Evolutionary conservation across 2,797 vertebrate species (phyloP).

Genomic region (Myioborus melanocephalus): DNA sequence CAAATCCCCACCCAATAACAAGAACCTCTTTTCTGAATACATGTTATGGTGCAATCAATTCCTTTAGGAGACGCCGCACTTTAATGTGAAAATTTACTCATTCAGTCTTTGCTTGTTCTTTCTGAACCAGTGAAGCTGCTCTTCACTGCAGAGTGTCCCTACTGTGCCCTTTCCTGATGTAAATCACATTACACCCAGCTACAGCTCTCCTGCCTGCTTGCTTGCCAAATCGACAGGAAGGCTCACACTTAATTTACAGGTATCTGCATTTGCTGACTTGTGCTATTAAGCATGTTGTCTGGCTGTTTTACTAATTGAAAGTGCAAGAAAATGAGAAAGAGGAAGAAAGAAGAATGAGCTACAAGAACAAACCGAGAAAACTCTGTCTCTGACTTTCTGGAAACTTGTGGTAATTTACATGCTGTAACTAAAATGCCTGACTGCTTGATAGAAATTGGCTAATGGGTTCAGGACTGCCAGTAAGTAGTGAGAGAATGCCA

Average conservation of each 20-base stretch:
- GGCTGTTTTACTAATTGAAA: slow-evolving; percentile 12
- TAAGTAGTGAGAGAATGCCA: neutral
- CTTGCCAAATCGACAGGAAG: neutral
- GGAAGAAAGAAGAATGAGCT: neutral
- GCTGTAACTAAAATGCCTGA: neutral
- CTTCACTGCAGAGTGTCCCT: neutral
- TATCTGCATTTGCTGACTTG: slow-evolving; percentile 23
- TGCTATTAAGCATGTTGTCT: neutral
- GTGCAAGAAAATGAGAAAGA: neutral
- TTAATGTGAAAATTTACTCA: slow-evolving; percentile 27
- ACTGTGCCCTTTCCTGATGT: slow-evolving; percentile 23
- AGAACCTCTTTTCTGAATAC: neutral
- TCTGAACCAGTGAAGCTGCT: slow-evolving; percentile 5
- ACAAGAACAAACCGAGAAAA: neutral
- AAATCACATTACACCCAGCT: slow-evolving; percentile 2
- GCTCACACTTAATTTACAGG: slow-evolving; percentile 47
- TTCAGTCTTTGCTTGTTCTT: slow-evolving; percentile 27
- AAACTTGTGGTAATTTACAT: neutral
- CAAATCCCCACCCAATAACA: slow-evolving; percentile 11
- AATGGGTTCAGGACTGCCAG: neutral
- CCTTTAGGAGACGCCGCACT: slow-evolving; percentile 5
- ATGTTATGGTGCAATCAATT: neutral
- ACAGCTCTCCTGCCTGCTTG: neutral
- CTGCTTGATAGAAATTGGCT: neutral
- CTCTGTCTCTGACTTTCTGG: neutral